Evolutionary conservation across 2,113 vertebrate genomes (phyloP).

Genomic region (Trichechus manatus): DNA sequence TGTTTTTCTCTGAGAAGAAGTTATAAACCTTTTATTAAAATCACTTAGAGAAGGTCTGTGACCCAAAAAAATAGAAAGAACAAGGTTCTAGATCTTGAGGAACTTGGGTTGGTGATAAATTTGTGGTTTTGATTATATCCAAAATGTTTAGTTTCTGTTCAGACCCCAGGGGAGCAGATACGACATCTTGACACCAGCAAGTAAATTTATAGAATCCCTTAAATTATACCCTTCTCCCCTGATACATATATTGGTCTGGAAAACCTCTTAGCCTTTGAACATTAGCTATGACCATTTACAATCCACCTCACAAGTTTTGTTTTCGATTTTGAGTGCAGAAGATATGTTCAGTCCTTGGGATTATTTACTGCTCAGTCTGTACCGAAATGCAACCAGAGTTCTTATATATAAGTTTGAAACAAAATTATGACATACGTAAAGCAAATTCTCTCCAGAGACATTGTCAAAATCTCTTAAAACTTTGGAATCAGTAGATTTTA

Average conservation of each 20-base stretch:
- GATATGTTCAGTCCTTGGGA: background rate
- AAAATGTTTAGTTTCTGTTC: slow-evolving; percentile 46
- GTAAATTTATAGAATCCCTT: slow-evolving; percentile 31
- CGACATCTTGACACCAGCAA: background rate
- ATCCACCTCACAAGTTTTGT: background rate
- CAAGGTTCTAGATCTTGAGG: background rate
- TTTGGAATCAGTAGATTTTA: background rate
- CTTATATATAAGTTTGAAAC: background rate
- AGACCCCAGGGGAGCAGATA: background rate
- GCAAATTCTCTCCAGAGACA: slow-evolving; percentile 17
- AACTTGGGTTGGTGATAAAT: background rate
- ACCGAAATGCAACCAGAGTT: background rate
- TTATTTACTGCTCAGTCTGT: slow-evolving; percentile 12
- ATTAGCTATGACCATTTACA: slow-evolving; percentile 6
- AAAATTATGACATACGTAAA: background rate
- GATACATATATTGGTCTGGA: background rate
- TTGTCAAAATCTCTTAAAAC: background rate
- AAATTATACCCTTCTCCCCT: background rate
- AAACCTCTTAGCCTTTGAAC: background rate
- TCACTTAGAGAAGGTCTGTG: background rate
- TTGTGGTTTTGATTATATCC: background rate
- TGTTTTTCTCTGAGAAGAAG: background rate
- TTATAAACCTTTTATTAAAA: slow-evolving; percentile 36
- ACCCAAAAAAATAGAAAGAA: background rate
- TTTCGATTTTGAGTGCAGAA: slow-evolving; percentile 47